Evolutionary conservation across 2,888 invertebrate genomes (phyloP).

Genomic region (Lithosia quadra): DNA sequence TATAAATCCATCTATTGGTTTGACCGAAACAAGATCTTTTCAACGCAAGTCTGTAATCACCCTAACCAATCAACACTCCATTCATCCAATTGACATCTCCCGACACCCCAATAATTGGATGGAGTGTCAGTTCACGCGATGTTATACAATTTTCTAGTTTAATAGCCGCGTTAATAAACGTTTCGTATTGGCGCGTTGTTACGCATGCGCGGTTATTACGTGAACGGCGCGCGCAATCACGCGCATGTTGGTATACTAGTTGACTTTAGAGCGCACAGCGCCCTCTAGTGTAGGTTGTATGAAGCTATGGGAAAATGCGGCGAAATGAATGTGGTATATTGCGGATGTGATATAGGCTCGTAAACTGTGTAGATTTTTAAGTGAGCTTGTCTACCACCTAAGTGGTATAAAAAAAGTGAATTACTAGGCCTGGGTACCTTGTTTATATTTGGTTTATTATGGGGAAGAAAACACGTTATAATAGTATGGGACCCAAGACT

Average conservation of each 20-base stretch:
- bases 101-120: constrained; percentile 20
- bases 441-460: neutral
- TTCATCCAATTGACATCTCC: constrained; percentile 19
- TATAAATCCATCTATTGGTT: no score
- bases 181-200: constrained; percentile 42
- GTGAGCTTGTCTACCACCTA: no score
- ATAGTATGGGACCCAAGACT: no score
- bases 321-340: constrained; percentile 10
- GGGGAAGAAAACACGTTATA: no score
- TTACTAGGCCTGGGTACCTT: neutral
- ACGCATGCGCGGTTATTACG: constrained; percentile 47
- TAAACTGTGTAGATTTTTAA: neutral
- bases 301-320: constrained; percentile 25
- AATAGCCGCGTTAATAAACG: constrained; percentile 42
- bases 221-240: constrained; percentile 36
- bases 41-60: neutral
- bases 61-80: constrained; percentile 13
- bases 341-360: neutral
- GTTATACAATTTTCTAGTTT: constrained; percentile 46
- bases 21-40: neutral
- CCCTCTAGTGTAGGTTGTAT: constrained; percentile 24
- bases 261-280: constrained; percentile 10
- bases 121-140: constrained; percentile 29
- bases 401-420: no score
- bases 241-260: constrained; percentile 28